phyloP scores from a whole-genome alignment of 2,113 vertebrate genomes.

The Xenopus tropicalis region DNA sequence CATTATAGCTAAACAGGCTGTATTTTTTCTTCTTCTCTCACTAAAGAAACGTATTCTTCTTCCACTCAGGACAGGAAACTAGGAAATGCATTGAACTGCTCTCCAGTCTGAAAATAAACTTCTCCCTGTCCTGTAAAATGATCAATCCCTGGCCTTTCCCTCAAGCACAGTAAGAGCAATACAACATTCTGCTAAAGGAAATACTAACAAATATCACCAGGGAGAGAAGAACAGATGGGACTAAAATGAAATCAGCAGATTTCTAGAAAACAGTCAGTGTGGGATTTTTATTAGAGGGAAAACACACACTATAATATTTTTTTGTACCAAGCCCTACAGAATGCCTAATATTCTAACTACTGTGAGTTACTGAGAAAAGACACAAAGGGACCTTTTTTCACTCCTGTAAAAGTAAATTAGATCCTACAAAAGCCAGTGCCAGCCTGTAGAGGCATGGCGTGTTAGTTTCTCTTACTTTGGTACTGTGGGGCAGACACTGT shows the following conservation, averaged over 20 bases:
- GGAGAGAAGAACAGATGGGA: constrained; percentile 75
- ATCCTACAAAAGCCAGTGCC: constrained; percentile 65
- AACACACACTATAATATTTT: constrained; percentile 66
- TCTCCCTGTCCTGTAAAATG: constrained; percentile 64
- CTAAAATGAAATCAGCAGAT: constrained; percentile 74
- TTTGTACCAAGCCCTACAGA: constrained; percentile 51
- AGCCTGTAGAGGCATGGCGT: constrained; percentile 60
- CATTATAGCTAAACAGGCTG: constrained; percentile 47
- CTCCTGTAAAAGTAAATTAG: constrained; percentile 57
- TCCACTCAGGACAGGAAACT: constrained; percentile 52
- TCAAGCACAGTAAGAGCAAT: constrained; percentile 64
- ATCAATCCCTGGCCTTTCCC: constrained; percentile 70
- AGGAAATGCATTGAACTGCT: constrained; percentile 48
- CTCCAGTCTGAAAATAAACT: constrained; percentile 58
- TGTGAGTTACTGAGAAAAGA: constrained; percentile 50
- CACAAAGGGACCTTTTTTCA: constrained; percentile 57
- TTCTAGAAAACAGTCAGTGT: constrained; percentile 70
- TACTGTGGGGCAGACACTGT: constrained; percentile 62
- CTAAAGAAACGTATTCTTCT: constrained; percentile 47
- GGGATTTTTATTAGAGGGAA: constrained; percentile 63
- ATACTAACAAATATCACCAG: constrained; percentile 76
- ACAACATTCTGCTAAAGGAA: constrained; percentile 71
- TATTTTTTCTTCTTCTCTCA: background rate
- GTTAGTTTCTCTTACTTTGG: constrained; percentile 57
- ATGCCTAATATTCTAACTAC: constrained; percentile 49